Evolutionary conservation across 2,888 invertebrate genomes (phyloP), one percentile per base, ranked within the genome.

Genomic region (Polyommatus icarus): DNA sequence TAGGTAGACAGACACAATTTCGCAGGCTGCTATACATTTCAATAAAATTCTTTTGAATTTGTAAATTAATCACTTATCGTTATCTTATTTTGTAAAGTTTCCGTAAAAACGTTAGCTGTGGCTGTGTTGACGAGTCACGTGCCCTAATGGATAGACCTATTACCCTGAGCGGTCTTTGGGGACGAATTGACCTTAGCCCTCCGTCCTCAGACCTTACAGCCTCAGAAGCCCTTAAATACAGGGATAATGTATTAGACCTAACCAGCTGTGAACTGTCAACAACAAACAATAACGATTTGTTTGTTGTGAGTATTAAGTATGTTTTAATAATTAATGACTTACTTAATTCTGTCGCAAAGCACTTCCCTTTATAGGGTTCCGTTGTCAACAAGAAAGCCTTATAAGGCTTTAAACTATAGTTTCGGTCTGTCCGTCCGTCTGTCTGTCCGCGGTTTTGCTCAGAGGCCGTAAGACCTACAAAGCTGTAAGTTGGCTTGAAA

Each of bases 131-230:
- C 12, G 6, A 67, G 67, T 67, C 67, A 67, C 67, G 67, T 18
- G 6, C 67, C 29, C 29, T 67, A 29, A 67, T 67, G 29, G 67
- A 67, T 15, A 32, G 67, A 67, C 29, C 67, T 67, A 67, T 67
- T 67, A 29, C 67, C 18, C 29, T 67, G 29, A 32, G 67, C 5
- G 67, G 67, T 67, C 67, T 5, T 15, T 29, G 18, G 67, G 67
- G 67, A 67, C 67, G 6, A 20, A 15, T 32, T 67, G 29, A 67
- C 67, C 67, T 67, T 29, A 7, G 67, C 29, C 29, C 67, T 61
- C 46, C 8, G 61, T 61, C 61, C 61, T 67, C 29, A 24, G 29
- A 12, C 67, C 29, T 20, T 15, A 15, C 57, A 59, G 57, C 54
- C 54, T 54, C 46, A 54, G 18, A 50, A 7, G 18, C 18, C n/a